Conservation (phyloP, 2,888 invertebrate species). For the Scaptomyza polygonia region DNA sequence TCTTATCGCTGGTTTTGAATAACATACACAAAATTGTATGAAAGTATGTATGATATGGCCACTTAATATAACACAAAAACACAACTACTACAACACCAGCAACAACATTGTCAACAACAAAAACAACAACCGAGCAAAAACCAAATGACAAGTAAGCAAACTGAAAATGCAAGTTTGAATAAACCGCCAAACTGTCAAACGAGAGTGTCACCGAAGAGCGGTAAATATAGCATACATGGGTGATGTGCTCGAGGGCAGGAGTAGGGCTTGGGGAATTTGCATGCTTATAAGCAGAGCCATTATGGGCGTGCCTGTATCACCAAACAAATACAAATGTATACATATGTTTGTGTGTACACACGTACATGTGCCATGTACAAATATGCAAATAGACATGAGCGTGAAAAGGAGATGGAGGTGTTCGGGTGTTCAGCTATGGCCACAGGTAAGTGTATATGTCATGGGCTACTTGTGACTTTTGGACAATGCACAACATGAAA, state of each 20-base stretch:
- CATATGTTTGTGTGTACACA: background rate
- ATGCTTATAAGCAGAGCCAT: conserved; percentile 35
- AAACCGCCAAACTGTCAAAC: conserved; percentile 51
- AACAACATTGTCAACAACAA: conserved; percentile 33
- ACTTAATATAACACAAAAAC: background rate
- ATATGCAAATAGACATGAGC: background rate
- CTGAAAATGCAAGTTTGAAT: conserved; percentile 50
- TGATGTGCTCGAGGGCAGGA: background rate
- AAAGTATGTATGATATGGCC: background rate
- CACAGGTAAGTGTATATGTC: conserved; percentile 43
- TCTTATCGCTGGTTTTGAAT: conserved; percentile 50
- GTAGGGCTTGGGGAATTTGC: conserved; percentile 1
- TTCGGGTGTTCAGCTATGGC: background rate
- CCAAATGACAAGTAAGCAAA: conserved; percentile 43
- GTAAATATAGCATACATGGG: conserved; percentile 31
- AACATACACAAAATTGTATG: too few relatives aligned
- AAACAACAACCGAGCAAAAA: conserved; percentile 16
- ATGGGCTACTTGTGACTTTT: conserved; percentile 49
- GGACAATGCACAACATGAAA: conserved; percentile 53
- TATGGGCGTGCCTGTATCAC: conserved; percentile 28
- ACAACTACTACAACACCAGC: conserved; percentile 4
- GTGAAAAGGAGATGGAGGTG: conserved; percentile 1
- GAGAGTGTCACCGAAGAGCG: conserved; percentile 30
- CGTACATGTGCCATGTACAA: background rate
- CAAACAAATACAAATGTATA: conserved; percentile 10